Evolutionary conservation across 1,140 invertebrate species (phyloP).

Genomic region (Leptinotarsa texana): DNA sequence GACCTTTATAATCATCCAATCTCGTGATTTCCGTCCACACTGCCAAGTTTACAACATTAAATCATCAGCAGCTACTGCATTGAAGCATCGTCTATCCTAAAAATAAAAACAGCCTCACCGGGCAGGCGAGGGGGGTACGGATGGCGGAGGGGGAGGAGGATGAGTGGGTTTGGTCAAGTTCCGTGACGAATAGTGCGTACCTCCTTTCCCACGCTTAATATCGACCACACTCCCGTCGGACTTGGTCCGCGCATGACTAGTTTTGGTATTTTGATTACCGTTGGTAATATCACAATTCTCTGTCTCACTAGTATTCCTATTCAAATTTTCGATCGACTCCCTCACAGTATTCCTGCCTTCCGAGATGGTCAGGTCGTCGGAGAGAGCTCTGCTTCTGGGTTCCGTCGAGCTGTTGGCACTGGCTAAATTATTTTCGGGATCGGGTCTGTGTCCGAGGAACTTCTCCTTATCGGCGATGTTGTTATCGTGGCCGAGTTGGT

Average conservation of each 20-base stretch:
- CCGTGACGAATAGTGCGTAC: conserved; percentile 38
- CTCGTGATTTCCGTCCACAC: too few species aligned
- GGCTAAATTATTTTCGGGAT: conserved; percentile 5
- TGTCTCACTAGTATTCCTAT: conserved; percentile 28
- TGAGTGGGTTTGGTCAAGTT: conserved; percentile 52
- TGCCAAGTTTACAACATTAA: too few species aligned
- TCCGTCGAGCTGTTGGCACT: conserved; percentile 13
- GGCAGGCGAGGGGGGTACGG: conserved; percentile 49
- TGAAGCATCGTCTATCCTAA: not conserved
- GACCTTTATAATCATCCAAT: too few species aligned
- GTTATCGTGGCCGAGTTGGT: conserved; percentile 50
- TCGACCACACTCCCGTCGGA: conserved; percentile 53
- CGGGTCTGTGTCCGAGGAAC: conserved; percentile 46
- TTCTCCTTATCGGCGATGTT: conserved; percentile 39
- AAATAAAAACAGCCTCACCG: not conserved
- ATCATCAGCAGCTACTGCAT: not conserved
- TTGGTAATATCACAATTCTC: conserved; percentile 28
- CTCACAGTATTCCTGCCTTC: not conserved
- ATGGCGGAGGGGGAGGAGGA: conserved; percentile 53
- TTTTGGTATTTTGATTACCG: conserved; percentile 36
- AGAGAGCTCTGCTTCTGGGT: not conserved
- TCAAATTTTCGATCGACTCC: conserved; percentile 44
- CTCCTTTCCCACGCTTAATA: conserved; percentile 21
- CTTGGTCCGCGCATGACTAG: conserved; percentile 51
- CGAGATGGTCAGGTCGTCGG: not conserved